Base-by-base conservation (phyloP, 1,140 invertebrate genomes). In the Mya arenaria region DNA sequence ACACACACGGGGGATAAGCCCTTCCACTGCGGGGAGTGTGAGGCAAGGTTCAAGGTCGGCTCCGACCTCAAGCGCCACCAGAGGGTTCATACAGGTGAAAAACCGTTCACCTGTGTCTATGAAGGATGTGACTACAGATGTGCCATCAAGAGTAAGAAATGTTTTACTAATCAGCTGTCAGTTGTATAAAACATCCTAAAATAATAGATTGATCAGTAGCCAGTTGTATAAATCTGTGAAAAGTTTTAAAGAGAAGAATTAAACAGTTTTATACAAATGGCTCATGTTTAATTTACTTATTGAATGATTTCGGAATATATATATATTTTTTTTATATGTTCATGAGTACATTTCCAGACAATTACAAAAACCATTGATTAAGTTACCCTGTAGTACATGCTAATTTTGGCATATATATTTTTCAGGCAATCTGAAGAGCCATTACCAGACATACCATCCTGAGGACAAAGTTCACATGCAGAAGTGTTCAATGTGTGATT, bases 81-180 rank as follows among this genome's bases (percentile, higher is more conserved):
- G 37, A 94, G 96, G 28, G 96, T 95, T 88, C 96, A 97, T 89
- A 97, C 96, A 0, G 96, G 96, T 44, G 96, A 97, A 91, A 95
- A 96, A 39, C 97, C 97, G 0, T 98, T 95, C 89, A 94, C 95
- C 63, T 98, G 97, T 90, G 6, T 36, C 13, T 34, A 30, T 8
- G 30, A 60, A 0, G 41, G 30, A 19, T 90, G 90, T 86, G 81
- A 87, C 28, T 91, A 92, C 68, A 87, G 85, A 37, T 90, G 87
- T 82, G 83, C 88, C 30, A 83, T 90, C 32, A 90, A 89, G 86
- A 87, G 90, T 91, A 41, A 84, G n/a, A n/a, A n/a, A n/a, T n/a
- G n/a, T n/a, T n/a, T n/a, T n/a, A n/a, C n/a, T n/a, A n/a, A n/a
- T n/a, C n/a, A n/a, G n/a, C n/a, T n/a, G n/a, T n/a, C n/a, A n/a